Evolutionary conservation across 2,113 vertebrate genomes (phyloP).

Genomic region (Paramisgurnus dabryanus): DNA sequence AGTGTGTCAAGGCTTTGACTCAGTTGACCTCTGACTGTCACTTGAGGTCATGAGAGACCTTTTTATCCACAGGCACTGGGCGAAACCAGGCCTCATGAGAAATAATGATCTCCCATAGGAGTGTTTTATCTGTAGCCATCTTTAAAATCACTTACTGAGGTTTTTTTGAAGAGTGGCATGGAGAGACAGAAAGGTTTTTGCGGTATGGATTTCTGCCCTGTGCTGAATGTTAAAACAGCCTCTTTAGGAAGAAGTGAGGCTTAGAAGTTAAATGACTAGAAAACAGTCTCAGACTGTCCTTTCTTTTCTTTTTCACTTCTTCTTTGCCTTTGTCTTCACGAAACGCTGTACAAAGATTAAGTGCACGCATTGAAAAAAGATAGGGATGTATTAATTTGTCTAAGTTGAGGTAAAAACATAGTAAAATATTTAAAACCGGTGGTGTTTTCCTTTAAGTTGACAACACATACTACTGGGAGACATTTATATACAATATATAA

Average conservation of each 20-base stretch:
- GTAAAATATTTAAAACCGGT: too few relatives aligned
- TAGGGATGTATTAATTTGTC: too few relatives aligned
- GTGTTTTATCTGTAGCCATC: slow-evolving; percentile 36
- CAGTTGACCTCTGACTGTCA: slow-evolving; percentile 48
- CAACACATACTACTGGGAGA: background rate
- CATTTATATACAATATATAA: background rate
- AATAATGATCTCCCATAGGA: slow-evolving; percentile 32
- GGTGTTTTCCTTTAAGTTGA: too few relatives aligned
- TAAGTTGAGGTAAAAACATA: too few relatives aligned
- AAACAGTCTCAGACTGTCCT: background rate
- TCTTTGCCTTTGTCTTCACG: background rate
- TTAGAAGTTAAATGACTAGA: slow-evolving; percentile 7
- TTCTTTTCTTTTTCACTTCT: background rate
- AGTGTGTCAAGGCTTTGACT: slow-evolving; percentile 43
- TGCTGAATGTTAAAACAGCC: slow-evolving; percentile 36
- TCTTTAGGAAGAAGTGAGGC: slow-evolving; percentile 7
- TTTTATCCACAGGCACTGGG: slow-evolving; percentile 29
- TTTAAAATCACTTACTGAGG: slow-evolving; percentile 46
- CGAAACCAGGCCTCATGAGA: slow-evolving; percentile 25
- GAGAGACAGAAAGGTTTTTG: slow-evolving; percentile 12
- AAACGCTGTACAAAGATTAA: too few relatives aligned
- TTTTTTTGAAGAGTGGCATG: slow-evolving; percentile 33
- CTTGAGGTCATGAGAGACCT: slow-evolving; percentile 31
- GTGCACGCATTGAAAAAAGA: too few relatives aligned
- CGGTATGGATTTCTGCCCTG: slow-evolving; percentile 30